phyloP scores from a whole-genome alignment of 2,113 vertebrate species.

The Phodopus roborovskii region DNA sequence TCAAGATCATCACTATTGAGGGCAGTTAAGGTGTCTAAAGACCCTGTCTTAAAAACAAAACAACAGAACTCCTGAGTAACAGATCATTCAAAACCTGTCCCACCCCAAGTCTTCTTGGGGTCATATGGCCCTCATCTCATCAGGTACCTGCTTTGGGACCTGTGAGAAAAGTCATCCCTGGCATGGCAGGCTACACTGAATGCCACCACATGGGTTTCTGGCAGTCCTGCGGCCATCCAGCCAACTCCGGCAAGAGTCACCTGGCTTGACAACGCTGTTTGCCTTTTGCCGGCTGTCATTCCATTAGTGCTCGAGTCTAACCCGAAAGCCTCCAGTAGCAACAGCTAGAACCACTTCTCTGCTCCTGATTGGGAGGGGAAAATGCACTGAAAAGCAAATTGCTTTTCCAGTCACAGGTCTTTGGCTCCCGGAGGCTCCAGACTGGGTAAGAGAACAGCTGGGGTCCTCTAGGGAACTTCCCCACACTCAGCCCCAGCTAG shows the following conservation, averaged over 20 bases:
- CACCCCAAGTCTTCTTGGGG: not conserved
- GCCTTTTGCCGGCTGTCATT: conserved; percentile 61
- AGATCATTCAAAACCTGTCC: not conserved
- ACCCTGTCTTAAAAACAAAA: not conserved
- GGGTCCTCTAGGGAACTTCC: not conserved
- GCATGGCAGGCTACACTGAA: not conserved
- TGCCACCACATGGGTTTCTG: not conserved
- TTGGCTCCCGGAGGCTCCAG: conserved; percentile 9
- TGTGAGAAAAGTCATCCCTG: not conserved
- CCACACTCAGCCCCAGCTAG: not conserved
- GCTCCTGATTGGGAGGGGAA: not conserved
- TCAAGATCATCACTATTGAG: not conserved
- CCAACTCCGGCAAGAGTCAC: not conserved
- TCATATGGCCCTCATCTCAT: not conserved
- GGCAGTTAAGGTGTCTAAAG: too few species aligned
- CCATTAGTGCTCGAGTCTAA: conserved; percentile 43
- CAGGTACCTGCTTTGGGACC: not conserved
- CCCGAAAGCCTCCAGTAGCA: conserved; percentile 26
- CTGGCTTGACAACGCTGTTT: not conserved
- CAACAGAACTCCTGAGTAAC: not conserved
- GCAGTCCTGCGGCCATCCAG: not conserved
- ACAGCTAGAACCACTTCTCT: conserved; percentile 48
- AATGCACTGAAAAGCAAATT: conserved; percentile 63
- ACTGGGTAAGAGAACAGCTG: not conserved
- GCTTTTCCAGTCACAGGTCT: conserved; percentile 33